phyloP scores from a whole-genome alignment of 2,888 invertebrate genomes.

The Troilus luridus region DNA sequence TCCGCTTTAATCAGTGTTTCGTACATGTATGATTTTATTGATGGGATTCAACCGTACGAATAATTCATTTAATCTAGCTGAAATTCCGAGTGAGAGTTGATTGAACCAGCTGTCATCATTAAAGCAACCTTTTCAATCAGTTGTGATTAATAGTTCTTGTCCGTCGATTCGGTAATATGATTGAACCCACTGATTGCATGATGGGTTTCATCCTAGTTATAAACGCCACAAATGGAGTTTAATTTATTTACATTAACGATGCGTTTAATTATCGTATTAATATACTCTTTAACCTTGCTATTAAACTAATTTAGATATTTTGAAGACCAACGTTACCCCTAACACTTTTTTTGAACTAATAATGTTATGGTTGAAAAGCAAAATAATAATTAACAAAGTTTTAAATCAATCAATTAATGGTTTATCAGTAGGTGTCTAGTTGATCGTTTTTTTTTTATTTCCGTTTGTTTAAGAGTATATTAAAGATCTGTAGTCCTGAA shows the following conservation, averaged over 20 bases:
- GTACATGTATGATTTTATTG: no score
- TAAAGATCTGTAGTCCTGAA: no score
- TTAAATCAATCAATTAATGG: no score
- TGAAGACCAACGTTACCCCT: no score
- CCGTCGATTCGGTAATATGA: neutral
- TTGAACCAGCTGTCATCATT: constrained; percentile 8
- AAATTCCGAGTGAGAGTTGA: neutral
- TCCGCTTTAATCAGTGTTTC: no score
- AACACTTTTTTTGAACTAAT: no score
- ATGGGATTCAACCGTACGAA: neutral
- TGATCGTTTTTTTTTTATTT: no score
- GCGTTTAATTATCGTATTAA: neutral
- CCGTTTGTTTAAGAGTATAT: no score
- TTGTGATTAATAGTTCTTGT: neutral
- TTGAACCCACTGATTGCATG: neutral
- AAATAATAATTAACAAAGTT: no score
- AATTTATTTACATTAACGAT: neutral
- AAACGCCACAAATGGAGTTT: neutral
- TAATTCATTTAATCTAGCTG: neutral
- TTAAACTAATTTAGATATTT: no score
- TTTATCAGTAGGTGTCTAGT: no score
- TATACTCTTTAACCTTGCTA: neutral
- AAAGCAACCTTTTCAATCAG: neutral
- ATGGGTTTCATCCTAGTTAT: neutral
- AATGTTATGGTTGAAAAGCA: no score